Base-by-base conservation (phyloP, 1,140 invertebrate species). In the Caenorhabditis tropicalis region DNA sequence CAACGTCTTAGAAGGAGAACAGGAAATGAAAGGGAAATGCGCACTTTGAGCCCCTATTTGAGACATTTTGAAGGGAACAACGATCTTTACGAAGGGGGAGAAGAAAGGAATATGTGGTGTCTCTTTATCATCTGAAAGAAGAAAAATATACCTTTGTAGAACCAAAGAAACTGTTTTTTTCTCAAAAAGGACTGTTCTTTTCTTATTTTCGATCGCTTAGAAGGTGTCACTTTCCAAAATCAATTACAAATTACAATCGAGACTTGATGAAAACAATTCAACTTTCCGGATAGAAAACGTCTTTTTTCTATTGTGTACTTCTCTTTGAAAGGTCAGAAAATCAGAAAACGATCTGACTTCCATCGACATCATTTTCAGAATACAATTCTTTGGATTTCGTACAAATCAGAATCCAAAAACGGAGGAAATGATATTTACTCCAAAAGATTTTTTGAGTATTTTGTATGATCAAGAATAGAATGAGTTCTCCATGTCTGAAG, bases 51-150 rank as follows among this genome's bases (percentile, higher is more conserved):
- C 21, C n/a, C 27, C 27, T n/a, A 46, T 29, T 58, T 58, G 53
- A 58, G 53, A 58, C 53, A 58, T 58, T 58, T 58, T 58, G 53
- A 58, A 58, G 53, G 24, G 53, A 58, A 58, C 53, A 58, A 58
- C 27, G 53, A 58, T 58, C 53, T 58, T 27, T n/a, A 51, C 15
- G n/a, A 16, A 16, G 16, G 16, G 43, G 43, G 2, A 16, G 21
- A 51, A 21, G 21, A 6, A n/a, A n/a, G 19, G 24, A 5, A 9
- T 9, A 58, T 4, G 21, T 58, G 53, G 29, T 58, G 27, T 58
- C 53, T 58, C 24, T 27, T 27, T n/a, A n/a, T n/a, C n/a, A n/a
- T n/a, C n/a, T n/a, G n/a, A n/a, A n/a, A n/a, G n/a, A n/a, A n/a
- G n/a, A n/a, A n/a, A n/a, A n/a, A n/a, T n/a, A n/a, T n/a, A 46